Base-by-base conservation (phyloP, 2,113 vertebrate species). In the Spilogale gracilis region DNA sequence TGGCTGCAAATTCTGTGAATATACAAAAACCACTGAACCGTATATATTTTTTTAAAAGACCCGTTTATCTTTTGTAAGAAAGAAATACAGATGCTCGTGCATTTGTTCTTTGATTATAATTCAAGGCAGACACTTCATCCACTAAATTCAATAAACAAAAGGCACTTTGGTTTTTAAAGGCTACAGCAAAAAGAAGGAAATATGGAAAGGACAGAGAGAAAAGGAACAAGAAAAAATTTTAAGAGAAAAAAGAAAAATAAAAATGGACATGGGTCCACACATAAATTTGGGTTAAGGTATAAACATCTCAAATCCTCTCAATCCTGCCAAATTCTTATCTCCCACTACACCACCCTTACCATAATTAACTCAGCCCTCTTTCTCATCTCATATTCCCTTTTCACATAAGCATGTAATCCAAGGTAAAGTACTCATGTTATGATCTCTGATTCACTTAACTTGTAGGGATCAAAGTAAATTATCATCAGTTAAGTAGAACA, bases 391-490 rank as follows among this genome's bases (percentile, higher is more conserved):
- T 9, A 74, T 65, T 87, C 90, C 45, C 16, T 87, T 76, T 48
- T 87, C 67, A 74, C 30, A 89, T 25, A 54, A 90, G n/a, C 69
- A 88, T 81, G 12, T 60, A 30, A 82, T 94, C 30, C 80, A 63
- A 95, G 23, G 25, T 93, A 88, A 87, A 87, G 21, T 71, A 13
- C 17, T 76, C 63, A 23, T 84, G 50, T 83, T 91, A 91, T 88
- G 13, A 88, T 95, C 91, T 84, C 61, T 43, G 63, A 63, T 84
- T 96, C 93, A 95, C 73, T 94, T 94, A 95, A 96, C 84, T 97
- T 94, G 32, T 67, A 8, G 50, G 16, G 71, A 93, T 95, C 81
- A 96, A 93, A 90, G 88, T 95, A 97, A 97, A 98, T 97, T 94
- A 97, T 54, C 45, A 94, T 91, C 94, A 97, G 92, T 96, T 95